phyloP scores from a whole-genome alignment of 2,797 vertebrate species.

The Nothura maculosa region DNA sequence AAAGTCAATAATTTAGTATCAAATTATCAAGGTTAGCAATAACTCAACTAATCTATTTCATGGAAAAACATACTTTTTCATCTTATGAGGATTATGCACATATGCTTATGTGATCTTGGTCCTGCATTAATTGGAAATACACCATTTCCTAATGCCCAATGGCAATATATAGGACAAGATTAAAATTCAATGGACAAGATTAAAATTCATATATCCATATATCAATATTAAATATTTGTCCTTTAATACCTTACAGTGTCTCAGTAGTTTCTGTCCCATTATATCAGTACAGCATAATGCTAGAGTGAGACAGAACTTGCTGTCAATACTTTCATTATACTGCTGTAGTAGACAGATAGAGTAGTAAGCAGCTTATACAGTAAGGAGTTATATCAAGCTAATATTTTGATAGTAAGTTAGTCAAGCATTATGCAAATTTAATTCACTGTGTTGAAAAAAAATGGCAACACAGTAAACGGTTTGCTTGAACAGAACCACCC shows the following conservation, averaged over 20 bases:
- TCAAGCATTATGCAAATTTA: slow-evolving; percentile 39
- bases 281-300: slow-evolving; percentile 20
- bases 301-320: neutral
- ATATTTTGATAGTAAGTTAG: slow-evolving; percentile 57
- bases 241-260: slow-evolving; percentile 20
- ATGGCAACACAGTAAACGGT: neutral
- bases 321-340: neutral
- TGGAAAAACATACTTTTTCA: slow-evolving; percentile 71
- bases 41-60: slow-evolving; percentile 68
- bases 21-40: slow-evolving; percentile 50
- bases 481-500: neutral
- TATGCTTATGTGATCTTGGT: slow-evolving; percentile 18
- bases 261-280: slow-evolving; percentile 36
- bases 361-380: neutral
- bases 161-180: slow-evolving; percentile 34
- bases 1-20: slow-evolving; percentile 57
- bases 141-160: slow-evolving; percentile 35
- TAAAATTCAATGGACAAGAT: slow-evolving; percentile 48
- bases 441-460: slow-evolving; percentile 42
- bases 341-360: slow-evolving; percentile 27
- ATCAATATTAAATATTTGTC: slow-evolving; percentile 71
- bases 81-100: slow-evolving; percentile 76
- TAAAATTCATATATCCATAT: slow-evolving; percentile 62
- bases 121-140: slow-evolving; percentile 69
- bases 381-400: slow-evolving; percentile 21